Percentiles rank a stretch among this genome's conserved stretches.
phyloP scores from a whole-genome alignment of 2,888 invertebrate genomes.

The Caradrina kadenii region DNA sequence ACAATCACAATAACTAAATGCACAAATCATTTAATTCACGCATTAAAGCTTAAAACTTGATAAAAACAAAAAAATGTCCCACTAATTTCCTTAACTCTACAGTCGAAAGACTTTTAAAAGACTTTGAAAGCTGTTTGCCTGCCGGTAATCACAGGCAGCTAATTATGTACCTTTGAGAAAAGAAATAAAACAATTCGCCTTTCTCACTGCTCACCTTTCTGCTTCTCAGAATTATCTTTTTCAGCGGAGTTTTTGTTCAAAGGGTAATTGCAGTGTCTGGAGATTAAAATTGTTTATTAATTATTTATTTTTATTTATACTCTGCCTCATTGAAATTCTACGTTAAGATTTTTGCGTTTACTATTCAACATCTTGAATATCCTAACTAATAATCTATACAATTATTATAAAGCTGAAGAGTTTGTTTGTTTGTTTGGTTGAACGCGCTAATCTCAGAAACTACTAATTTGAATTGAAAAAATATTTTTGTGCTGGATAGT shows the following conservation, averaged over 20 bases:
- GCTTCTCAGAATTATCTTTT: conserved; percentile 25
- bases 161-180: conserved; percentile 52
- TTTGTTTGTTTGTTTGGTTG: too few relatives aligned
- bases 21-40: not conserved
- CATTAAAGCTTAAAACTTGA: conserved; percentile 3
- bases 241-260: conserved; percentile 14
- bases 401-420: too few relatives aligned
- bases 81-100: conserved; percentile 35
- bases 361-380: too few relatives aligned
- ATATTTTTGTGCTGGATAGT: too few relatives aligned
- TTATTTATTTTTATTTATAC: not conserved
- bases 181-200: conserved; percentile 35
- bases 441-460: too few relatives aligned
- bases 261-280: conserved; percentile 23
- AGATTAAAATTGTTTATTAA: not conserved
- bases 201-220: conserved; percentile 1
- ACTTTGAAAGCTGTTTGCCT: conserved; percentile 50
- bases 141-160: conserved; percentile 47
- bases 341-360: too few relatives aligned
- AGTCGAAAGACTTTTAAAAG: conserved; percentile 40
- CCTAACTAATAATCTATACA: too few relatives aligned
- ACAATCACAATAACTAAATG: not conserved
- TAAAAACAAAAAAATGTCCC: conserved; percentile 9
- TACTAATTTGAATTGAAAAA: too few relatives aligned
- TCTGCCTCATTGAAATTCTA: too few relatives aligned